Conservation (phyloP, 2,888 invertebrate species). For the Sesia apiformis region DNA sequence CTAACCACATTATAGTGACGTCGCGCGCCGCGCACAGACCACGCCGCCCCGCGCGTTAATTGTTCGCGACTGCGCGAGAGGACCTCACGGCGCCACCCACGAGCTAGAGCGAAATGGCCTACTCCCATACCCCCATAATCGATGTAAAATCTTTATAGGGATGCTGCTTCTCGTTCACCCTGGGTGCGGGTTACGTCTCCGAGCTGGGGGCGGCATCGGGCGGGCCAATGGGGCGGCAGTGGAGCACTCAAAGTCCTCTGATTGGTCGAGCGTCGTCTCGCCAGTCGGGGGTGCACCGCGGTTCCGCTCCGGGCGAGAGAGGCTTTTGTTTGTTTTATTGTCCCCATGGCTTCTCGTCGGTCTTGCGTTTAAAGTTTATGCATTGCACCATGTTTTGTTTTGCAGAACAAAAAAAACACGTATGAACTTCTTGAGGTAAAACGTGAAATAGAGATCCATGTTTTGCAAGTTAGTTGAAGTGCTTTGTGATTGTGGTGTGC, state of each 20-base stretch:
- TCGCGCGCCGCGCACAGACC: slow-evolving; percentile 37
- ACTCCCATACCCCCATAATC: slow-evolving; percentile 60
- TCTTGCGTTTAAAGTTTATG: slow-evolving; percentile 73
- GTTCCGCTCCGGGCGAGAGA: slow-evolving; percentile 54
- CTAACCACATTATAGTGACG: slow-evolving; percentile 78
- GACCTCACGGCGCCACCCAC: slow-evolving; percentile 52
- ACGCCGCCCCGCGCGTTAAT: slow-evolving; percentile 63
- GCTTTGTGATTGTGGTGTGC: slow-evolving; percentile 37
- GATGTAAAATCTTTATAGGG: slow-evolving; percentile 62
- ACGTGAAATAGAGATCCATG: slow-evolving; percentile 48
- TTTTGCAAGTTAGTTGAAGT: slow-evolving; percentile 25
- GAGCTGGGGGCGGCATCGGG: slow-evolving; percentile 28
- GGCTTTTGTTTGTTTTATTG: slow-evolving; percentile 73
- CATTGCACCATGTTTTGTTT: slow-evolving; percentile 72
- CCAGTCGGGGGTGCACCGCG: slow-evolving; percentile 8
- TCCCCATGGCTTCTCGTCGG: slow-evolving; percentile 70
- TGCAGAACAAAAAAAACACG: slow-evolving; percentile 66
- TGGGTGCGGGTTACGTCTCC: slow-evolving; percentile 20
- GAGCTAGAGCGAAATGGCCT: slow-evolving; percentile 56
- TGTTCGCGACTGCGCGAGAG: slow-evolving; percentile 71
- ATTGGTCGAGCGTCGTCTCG: slow-evolving; percentile 3
- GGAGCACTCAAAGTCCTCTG: slow-evolving; percentile 4
- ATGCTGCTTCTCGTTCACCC: slow-evolving; percentile 63
- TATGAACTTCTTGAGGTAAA: slow-evolving; percentile 64
- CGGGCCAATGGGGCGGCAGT: slow-evolving; percentile 23